Percentiles rank a stretch among this genome's conserved stretches.
Evolutionary conservation across 1,140 invertebrate species (phyloP).

Genomic region (Dendroctonus ponderosae): DNA sequence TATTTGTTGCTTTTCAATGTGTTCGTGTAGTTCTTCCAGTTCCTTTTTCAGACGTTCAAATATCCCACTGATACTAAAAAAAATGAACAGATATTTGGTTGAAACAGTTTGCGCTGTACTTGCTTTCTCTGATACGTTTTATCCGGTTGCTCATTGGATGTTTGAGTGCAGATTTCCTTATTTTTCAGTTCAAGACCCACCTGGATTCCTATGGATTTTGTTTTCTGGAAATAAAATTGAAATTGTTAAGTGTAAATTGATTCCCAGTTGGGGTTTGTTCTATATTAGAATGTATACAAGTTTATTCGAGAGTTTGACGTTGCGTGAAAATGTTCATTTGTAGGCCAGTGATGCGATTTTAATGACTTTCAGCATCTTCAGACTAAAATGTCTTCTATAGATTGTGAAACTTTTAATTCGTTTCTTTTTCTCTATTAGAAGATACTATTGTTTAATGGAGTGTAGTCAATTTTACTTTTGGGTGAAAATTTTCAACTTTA

Average conservation of each 20-base stretch:
- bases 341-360: no score
- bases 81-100: constrained; percentile 1
- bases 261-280: no score
- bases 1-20: constrained; percentile 40
- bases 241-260: background rate
- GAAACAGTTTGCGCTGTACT: constrained; percentile 13
- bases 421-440: no score
- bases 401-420: no score
- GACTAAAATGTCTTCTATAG: no score
- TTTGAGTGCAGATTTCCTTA: constrained; percentile 30
- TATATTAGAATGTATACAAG: no score
- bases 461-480: no score
- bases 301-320: no score
- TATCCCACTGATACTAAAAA: constrained; percentile 37
- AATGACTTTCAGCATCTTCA: no score
- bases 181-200: constrained; percentile 36
- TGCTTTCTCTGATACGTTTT: constrained; percentile 36
- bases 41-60: constrained; percentile 42
- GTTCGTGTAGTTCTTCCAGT: constrained; percentile 38
- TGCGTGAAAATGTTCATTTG: no score
- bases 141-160: constrained; percentile 15
- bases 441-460: no score
- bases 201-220: constrained; percentile 42
- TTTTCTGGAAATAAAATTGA: constrained; percentile 9
- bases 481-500: no score